phyloP scores from a whole-genome alignment of 1,140 invertebrate species.

The Heterodera schachtii region DNA sequence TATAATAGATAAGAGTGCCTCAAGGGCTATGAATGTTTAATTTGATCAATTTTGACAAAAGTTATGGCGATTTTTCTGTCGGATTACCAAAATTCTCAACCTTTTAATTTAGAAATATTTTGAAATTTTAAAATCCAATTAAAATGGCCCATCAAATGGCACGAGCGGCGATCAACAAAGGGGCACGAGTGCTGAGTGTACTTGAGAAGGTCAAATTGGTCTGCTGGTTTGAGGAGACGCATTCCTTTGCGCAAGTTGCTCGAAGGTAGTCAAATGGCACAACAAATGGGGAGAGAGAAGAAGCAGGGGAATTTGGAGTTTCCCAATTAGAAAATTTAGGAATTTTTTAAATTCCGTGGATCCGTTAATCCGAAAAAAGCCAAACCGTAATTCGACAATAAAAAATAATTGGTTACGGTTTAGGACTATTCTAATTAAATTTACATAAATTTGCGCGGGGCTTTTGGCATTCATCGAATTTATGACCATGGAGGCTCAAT shows the following conservation, averaged over 20 bases:
- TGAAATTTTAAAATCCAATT: background rate
- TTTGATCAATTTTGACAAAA: too few relatives aligned
- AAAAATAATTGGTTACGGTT: background rate
- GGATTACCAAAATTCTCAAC: too few relatives aligned
- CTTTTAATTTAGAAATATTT: too few relatives aligned
- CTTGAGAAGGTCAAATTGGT: conserved; percentile 51
- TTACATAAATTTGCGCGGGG: too few relatives aligned
- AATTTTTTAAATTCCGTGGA: too few relatives aligned
- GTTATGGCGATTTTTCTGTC: too few relatives aligned
- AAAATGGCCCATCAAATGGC: conserved; percentile 8
- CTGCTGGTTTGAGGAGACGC: conserved; percentile 55
- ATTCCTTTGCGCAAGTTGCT: conserved; percentile 45
- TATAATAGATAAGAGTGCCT: too few relatives aligned
- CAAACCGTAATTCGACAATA: background rate
- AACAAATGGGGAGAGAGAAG: background rate
- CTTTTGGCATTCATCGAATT: too few relatives aligned
- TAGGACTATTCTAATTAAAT: too few relatives aligned
- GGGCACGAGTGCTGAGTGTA: conserved; percentile 43
- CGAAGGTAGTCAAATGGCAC: conserved; percentile 29
- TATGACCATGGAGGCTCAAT: too few relatives aligned
- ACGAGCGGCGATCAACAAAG: conserved; percentile 3
- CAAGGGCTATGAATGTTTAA: too few relatives aligned
- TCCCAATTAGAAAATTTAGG: background rate
- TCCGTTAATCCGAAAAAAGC: too few relatives aligned
- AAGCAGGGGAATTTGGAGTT: background rate